These are phyloP conservation scores for Distichodus sexfasciatus DNA, from an alignment of 2,797 vertebrate genomes.

Conservation along the genomic window DNA sequence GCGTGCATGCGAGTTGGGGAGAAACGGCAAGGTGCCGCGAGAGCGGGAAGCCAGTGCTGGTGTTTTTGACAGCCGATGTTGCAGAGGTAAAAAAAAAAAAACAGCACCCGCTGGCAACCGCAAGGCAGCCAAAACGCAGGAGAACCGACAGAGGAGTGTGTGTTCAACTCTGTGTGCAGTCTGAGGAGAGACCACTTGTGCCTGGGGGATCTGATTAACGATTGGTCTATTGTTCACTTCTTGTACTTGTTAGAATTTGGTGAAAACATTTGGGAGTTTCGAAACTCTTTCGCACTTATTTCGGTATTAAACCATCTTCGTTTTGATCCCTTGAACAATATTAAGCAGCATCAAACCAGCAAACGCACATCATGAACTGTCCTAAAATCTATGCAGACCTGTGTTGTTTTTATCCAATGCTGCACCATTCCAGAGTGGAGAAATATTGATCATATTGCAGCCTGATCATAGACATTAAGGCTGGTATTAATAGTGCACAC, in stretches of 20 bases:
- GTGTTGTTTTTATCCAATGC: too few species aligned
- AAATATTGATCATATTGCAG: constrained; percentile 2
- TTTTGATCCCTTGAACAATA: too few species aligned
- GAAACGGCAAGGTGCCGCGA: neutral
- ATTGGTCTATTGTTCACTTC: too few species aligned
- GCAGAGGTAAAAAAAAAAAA: constrained; percentile 20
- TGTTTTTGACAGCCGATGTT: constrained; percentile 25
- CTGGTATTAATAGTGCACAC: constrained; percentile 13
- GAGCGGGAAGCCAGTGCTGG: neutral
- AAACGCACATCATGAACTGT: too few species aligned
- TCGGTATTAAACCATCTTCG: too few species aligned
- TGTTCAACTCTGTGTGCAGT: constrained; percentile 10
- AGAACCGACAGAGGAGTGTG: constrained; percentile 1
- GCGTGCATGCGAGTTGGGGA: neutral
- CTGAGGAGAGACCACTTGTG: constrained; percentile 9
- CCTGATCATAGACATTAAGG: constrained; percentile 7
- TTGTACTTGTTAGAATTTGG: too few species aligned
- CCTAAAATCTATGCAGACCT: too few species aligned
- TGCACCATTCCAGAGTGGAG: neutral
- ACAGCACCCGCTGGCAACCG: constrained; percentile 1
- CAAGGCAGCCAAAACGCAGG: neutral
- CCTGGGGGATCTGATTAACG: constrained; percentile 26
- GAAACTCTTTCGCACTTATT: too few species aligned
- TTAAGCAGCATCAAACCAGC: too few species aligned
- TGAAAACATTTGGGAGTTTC: too few species aligned